Conservation (phyloP, 2,797 vertebrate genomes). For the Acrossocheilus fasciatus region DNA sequence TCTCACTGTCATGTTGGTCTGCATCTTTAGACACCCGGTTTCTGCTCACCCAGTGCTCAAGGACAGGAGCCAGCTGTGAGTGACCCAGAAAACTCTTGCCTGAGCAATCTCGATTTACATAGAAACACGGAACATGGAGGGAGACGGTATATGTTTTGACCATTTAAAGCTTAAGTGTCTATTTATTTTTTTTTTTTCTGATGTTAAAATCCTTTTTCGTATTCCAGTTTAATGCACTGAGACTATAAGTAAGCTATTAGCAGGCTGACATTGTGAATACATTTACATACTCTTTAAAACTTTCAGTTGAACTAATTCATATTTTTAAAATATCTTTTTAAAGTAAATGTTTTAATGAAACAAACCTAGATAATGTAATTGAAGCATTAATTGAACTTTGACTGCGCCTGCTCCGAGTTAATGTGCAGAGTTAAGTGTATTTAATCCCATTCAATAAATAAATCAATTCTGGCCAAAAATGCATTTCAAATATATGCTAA, state of each 20-base stretch:
- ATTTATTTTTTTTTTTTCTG: no score
- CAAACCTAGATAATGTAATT: background rate
- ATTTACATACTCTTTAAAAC: background rate
- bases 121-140: constrained; percentile 34
- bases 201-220: background rate
- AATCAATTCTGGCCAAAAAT: background rate
- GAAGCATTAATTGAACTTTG: background rate
- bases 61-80: constrained; percentile 27
- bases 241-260: background rate
- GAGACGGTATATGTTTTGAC: background rate
- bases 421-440: background rate
- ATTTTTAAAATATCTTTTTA: background rate
- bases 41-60: background rate
- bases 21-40: background rate
- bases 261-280: background rate
- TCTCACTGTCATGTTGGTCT: constrained; percentile 21
- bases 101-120: constrained; percentile 51
- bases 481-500: background rate
- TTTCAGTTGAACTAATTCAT: no score
- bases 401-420: background rate
- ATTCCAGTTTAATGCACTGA: background rate
- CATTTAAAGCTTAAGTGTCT: background rate
- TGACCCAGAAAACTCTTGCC: constrained; percentile 52
- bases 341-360: background rate
- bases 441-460: background rate